Conservation (phyloP, 2,113 vertebrate species). For the Panthera tigris region DNA sequence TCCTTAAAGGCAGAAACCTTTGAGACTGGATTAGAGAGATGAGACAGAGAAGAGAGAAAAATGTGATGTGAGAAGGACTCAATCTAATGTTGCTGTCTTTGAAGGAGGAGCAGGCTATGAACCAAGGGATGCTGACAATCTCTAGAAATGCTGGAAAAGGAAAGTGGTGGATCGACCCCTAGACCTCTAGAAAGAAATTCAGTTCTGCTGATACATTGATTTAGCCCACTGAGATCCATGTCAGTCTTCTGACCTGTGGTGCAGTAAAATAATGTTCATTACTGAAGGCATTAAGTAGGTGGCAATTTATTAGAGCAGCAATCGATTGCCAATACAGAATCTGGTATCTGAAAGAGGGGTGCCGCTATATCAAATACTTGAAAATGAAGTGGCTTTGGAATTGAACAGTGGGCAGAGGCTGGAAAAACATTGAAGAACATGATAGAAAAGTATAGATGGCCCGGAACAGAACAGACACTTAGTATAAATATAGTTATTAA, state of each 20-base stretch:
- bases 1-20: not conserved
- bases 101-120: not conserved
- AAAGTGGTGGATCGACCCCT: not conserved
- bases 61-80: not conserved
- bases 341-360: not conserved
- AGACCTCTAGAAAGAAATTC: not conserved
- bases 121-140: not conserved
- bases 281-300: not conserved
- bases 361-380: not conserved
- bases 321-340: not conserved
- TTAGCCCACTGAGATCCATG: not conserved
- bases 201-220: not conserved
- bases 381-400: not conserved
- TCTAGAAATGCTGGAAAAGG: not conserved
- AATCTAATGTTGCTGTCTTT: not conserved
- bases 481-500: not conserved
- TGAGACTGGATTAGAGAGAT: not conserved
- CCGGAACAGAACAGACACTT: not conserved
- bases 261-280: not conserved
- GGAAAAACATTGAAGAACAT: not conserved
- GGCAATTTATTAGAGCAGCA: not conserved
- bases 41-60: not conserved
- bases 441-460: not conserved
- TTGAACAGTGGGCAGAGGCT: not conserved
- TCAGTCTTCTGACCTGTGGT: not conserved